Conservation (phyloP, 2,113 vertebrate species). For the Cepphus grylle region DNA sequence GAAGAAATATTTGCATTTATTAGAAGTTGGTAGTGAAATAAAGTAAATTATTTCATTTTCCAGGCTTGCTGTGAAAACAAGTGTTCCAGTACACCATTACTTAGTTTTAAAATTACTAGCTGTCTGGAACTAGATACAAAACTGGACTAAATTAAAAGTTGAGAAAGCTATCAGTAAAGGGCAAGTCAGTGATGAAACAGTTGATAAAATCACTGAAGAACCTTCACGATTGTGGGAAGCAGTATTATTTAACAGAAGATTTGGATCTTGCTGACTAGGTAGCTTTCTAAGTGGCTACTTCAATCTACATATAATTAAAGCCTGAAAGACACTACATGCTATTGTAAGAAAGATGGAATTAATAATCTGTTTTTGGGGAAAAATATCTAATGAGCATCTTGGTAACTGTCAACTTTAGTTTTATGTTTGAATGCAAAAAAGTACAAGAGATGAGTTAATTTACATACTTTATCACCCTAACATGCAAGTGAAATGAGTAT, state of each 20-base stretch:
- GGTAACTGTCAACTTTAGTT: not conserved
- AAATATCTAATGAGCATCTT: not conserved
- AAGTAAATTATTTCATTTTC: not conserved
- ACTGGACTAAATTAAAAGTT: not conserved
- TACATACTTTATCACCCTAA: not conserved
- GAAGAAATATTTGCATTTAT: not conserved
- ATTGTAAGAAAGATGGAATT: not conserved
- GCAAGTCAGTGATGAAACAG: not conserved
- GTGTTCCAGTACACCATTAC: not conserved
- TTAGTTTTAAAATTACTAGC: not conserved
- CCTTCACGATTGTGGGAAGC: not conserved
- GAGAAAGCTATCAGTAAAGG: not conserved
- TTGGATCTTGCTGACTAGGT: not conserved
- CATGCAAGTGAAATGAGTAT: not conserved
- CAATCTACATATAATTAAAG: not conserved
- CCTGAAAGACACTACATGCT: not conserved
- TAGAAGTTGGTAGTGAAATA: not conserved
- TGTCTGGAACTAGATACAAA: not conserved
- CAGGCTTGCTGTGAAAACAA: not conserved
- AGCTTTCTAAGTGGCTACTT: not conserved
- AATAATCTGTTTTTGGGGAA: not conserved
- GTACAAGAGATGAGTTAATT: not conserved
- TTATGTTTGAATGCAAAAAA: not conserved
- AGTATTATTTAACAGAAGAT: not conserved
- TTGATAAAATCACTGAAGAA: not conserved